Evolutionary conservation across 2,888 invertebrate genomes (phyloP), one percentile per base, ranked within the genome.

Genomic region (Ligdia adustata): DNA sequence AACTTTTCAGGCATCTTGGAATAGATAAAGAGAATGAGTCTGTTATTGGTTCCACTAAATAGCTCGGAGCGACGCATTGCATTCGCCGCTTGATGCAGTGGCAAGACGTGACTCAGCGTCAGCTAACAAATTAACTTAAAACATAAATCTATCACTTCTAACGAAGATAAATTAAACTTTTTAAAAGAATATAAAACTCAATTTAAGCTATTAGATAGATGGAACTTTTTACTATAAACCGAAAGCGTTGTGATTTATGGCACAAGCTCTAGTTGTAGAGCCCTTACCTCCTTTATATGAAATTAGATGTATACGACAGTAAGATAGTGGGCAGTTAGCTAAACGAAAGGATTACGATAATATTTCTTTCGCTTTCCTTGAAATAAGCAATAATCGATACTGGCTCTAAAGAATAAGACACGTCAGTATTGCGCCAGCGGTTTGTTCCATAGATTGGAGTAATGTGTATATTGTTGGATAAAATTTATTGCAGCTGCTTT

Each of bases 1-100:
- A 60, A 54, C 57, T 55, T 48, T 49, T 9, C 56, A 58, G 44
- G 54, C 52, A 48, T 40, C 55, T 43, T 50, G 50, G 54, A 53
- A 53, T 59, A 62, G 37, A 37, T 57, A 57, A 62, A 16, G 16
- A 59, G 59, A 54, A 26, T 26, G 27, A 51, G 46, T 48, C 46
- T 49, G 43, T 46, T 50, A 51, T 56, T 42, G 56, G 54, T 50
- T 55, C 14, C 22, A 34, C 24, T 52, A 58, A 52, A 32, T 46
- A 38, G 40, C 34, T 37, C n/a, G 35, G 33, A 48, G 32, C 37
- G 45, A 18, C n/a, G 37, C 33, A 50, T 38, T 50, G 52, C 49
- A 48, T 48, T 52, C 35, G 29, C 31, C 39, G 43, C 46, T 32
- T 47, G 44, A 55, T 47, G 52, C 52, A 47, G 47, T 38, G 46